Conservation (phyloP, 2,113 vertebrate genomes). For the Tyto alba region DNA sequence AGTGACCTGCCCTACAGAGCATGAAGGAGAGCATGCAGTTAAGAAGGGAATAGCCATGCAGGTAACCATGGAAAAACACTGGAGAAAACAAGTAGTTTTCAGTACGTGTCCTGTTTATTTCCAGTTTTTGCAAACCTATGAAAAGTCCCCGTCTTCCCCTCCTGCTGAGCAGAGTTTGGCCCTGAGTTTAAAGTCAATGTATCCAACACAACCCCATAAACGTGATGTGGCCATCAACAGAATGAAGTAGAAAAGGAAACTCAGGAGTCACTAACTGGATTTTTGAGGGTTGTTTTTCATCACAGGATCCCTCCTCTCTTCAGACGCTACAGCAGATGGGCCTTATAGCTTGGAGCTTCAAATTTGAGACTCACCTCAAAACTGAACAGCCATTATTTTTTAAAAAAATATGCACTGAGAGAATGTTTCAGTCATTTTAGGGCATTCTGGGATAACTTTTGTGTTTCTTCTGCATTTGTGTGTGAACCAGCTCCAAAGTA, state of each 20-base stretch:
- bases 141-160: neutral
- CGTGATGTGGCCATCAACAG: neutral
- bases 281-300: neutral
- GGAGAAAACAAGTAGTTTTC: neutral
- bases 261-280: too few species aligned
- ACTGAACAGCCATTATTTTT: neutral
- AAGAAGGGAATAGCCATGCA: neutral
- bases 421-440: neutral
- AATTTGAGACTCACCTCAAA: neutral
- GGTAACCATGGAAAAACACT: neutral
- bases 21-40: neutral
- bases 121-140: neutral
- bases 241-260: neutral
- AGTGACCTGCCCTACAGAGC: neutral
- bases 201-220: neutral
- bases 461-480: neutral
- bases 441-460: neutral
- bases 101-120: accelerated
- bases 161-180: neutral
- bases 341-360: neutral
- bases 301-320: neutral
- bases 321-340: neutral
- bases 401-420: neutral
- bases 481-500: neutral
- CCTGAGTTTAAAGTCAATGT: neutral